Conservation (phyloP, 2,113 vertebrate species). For the Poeciliopsis occidentalis region DNA sequence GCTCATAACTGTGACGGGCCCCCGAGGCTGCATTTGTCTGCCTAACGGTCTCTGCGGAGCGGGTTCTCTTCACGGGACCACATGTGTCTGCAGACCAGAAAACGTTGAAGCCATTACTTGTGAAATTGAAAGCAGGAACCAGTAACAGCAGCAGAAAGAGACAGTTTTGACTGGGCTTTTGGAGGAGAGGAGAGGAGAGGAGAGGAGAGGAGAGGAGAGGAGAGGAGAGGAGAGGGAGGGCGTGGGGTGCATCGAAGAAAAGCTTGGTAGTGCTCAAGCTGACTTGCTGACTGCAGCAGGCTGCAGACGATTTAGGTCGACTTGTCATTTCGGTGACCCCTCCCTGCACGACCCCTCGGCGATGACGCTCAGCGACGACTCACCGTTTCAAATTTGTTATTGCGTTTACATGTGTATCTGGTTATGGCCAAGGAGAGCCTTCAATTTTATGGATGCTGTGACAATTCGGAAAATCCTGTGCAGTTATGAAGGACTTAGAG, state of each 20-base stretch:
- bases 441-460: neutral
- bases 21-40: slow-evolving; percentile 53
- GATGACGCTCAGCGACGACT: slow-evolving; percentile 49
- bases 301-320: slow-evolving; percentile 66
- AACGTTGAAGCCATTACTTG: slow-evolving; percentile 75
- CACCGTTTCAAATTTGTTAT: slow-evolving; percentile 52
- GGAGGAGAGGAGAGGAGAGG: slow-evolving; percentile 32
- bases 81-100: slow-evolving; percentile 76
- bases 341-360: slow-evolving; percentile 53
- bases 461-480: neutral
- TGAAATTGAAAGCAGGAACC: slow-evolving; percentile 78
- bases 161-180: slow-evolving; percentile 63
- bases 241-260: slow-evolving; percentile 27
- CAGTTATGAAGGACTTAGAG: neutral
- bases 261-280: slow-evolving; percentile 69
- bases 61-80: slow-evolving; percentile 66
- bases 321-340: slow-evolving; percentile 66
- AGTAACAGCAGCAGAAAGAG: slow-evolving; percentile 67
- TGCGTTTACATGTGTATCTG: slow-evolving; percentile 49
- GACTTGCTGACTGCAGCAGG: slow-evolving; percentile 66
- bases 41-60: slow-evolving; percentile 32
- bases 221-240: too few species aligned
- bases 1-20: slow-evolving; percentile 50
- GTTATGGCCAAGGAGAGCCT: slow-evolving; percentile 27
- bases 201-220: neutral